Percentiles rank a stretch among this genome's conserved stretches.
These are phyloP conservation scores for Parazoanthus atlanticus DNA, from an alignment of 92 coral and sea anemone species.

Conservation along the genomic window DNA sequence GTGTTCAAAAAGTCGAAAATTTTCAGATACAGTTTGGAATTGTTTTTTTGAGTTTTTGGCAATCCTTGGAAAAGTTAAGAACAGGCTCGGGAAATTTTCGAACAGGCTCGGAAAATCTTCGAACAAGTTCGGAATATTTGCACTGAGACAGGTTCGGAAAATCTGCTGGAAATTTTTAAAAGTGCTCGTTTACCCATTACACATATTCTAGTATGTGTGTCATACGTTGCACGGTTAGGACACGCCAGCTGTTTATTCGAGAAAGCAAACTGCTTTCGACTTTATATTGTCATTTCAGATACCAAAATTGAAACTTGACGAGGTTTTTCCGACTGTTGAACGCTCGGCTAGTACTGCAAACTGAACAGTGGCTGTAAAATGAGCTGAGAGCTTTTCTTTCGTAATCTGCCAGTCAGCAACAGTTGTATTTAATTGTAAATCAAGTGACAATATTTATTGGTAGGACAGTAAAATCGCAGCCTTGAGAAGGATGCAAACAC, in stretches of 20 bases:
- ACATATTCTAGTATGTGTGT: no score
- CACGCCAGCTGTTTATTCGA: neutral
- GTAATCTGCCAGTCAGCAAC: neutral
- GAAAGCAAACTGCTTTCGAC: neutral
- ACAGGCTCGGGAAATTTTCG: neutral
- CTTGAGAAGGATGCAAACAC: slow-evolving; percentile 7
- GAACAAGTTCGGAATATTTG: no score
- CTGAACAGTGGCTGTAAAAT: neutral
- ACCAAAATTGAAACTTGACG: neutral
- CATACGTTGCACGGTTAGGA: neutral
- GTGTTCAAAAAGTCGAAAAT: no score
- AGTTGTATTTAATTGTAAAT: neutral
- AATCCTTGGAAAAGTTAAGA: neutral
- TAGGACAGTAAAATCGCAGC: neutral
- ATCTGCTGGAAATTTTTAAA: neutral
- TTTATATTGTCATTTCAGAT: neutral
- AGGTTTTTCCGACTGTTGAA: neutral
- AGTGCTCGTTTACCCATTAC: neutral
- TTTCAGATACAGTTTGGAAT: no score
- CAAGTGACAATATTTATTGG: slow-evolving; percentile 18
- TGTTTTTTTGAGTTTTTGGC: neutral
- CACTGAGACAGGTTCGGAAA: no score
- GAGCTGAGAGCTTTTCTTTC: neutral
- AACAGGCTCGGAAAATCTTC: no score
- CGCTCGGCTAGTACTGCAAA: neutral